A percentile compares a stretch with the other conserved stretches of the same genome.
phyloP scores from a whole-genome alignment of 2,888 invertebrate species.

The Pollenia amentaria region DNA sequence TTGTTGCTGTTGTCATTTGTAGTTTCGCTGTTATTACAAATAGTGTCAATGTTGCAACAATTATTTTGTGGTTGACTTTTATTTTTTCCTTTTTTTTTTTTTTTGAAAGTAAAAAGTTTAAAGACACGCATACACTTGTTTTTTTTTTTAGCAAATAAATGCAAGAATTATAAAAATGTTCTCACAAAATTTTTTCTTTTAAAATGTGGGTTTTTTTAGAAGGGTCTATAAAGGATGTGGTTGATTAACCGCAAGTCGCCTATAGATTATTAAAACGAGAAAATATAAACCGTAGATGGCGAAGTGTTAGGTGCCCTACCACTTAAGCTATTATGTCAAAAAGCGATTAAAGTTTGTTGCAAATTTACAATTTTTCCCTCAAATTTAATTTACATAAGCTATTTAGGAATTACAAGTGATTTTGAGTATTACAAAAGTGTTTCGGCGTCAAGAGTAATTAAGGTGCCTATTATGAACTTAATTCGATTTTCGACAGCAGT shows the following conservation, averaged over 20 bases:
- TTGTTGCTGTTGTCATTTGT: constrained; percentile 26
- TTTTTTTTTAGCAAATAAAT: background rate
- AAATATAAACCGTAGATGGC: background rate
- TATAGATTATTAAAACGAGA: constrained; percentile 27
- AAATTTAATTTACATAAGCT: too few relatives aligned
- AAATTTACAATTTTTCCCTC: too few relatives aligned
- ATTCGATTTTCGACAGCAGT: too few relatives aligned
- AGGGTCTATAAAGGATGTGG: constrained; percentile 72
- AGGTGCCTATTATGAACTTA: too few relatives aligned
- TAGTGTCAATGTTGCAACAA: constrained; percentile 74
- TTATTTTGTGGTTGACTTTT: constrained; percentile 69
- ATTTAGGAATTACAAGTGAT: too few relatives aligned
- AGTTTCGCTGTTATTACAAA: constrained; percentile 49
- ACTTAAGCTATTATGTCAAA: too few relatives aligned
- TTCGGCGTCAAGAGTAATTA: too few relatives aligned
- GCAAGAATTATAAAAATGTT: constrained; percentile 40
- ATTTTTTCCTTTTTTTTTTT: background rate
- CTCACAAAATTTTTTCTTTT: constrained; percentile 50
- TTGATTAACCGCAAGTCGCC: constrained; percentile 66
- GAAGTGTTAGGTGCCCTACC: background rate
- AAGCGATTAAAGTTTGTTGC: too few relatives aligned
- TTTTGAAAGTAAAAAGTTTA: background rate
- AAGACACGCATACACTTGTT: constrained; percentile 12
- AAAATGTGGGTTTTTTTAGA: constrained; percentile 37
- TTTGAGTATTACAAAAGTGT: too few relatives aligned